Conservation (phyloP, 2,797 vertebrate species). For the Crenichthys baileyi region DNA sequence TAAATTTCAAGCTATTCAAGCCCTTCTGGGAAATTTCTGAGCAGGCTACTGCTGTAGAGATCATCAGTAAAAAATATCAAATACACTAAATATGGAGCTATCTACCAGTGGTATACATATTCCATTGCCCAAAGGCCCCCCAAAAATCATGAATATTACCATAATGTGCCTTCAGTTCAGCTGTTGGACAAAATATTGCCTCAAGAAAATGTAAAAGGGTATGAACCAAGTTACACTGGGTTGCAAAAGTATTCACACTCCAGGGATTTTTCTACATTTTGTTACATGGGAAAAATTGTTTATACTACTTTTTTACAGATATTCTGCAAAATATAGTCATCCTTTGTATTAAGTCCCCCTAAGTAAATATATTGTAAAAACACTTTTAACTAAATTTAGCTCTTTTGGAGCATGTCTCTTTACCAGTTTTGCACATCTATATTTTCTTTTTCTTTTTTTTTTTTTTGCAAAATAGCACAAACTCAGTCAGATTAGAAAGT, state of each 20-base stretch:
- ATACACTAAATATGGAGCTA: constrained; percentile 3
- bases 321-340: not conserved
- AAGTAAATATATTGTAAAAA: not conserved
- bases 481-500: not conserved
- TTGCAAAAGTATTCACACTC: not conserved
- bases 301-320: not conserved
- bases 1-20: constrained; percentile 34
- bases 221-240: not conserved
- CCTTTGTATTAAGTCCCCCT: not conserved
- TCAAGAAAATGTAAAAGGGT: not conserved
- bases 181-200: not conserved
- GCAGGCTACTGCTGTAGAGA: constrained; percentile 21
- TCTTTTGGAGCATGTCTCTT: not conserved
- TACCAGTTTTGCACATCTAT: not conserved
- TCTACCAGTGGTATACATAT: not conserved
- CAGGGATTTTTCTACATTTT: not conserved
- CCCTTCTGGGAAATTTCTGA: constrained; percentile 25
- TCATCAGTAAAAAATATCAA: constrained; percentile 43
- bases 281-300: no score
- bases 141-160: not conserved
- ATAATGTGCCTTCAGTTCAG: not conserved
- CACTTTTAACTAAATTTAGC: not conserved
- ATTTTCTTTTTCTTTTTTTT: not conserved
- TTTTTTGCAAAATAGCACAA: not conserved
- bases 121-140: not conserved